Evolutionary conservation across 1,140 invertebrate genomes (phyloP).

Genomic region (Drosophila sechellia): DNA sequence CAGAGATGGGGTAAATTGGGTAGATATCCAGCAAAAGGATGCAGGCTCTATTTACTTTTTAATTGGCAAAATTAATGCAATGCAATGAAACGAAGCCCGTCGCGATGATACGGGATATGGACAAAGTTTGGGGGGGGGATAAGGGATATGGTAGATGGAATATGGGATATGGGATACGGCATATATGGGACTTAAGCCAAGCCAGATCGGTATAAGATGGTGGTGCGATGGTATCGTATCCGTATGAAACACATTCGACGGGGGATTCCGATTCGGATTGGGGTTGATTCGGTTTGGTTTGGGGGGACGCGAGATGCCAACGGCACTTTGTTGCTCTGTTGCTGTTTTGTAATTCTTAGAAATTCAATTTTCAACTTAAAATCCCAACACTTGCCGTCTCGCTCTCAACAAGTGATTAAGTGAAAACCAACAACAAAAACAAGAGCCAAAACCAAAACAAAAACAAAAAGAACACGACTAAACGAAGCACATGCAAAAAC

Average conservation of each 20-base stretch:
- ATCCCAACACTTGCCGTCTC: slow-evolving; percentile 33
- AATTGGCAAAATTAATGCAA: slow-evolving; percentile 83
- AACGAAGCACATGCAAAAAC: slow-evolving; percentile 64
- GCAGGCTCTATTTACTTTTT: slow-evolving; percentile 82
- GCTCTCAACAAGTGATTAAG: slow-evolving; percentile 75
- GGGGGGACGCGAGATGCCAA: slow-evolving; percentile 53
- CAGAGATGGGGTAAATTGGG: slow-evolving; percentile 1
- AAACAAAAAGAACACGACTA: slow-evolving; percentile 15
- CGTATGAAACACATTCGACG: not conserved
- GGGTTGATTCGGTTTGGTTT: slow-evolving; percentile 11
- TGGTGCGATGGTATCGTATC: slow-evolving; percentile 5
- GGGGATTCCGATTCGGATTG: slow-evolving; percentile 16
- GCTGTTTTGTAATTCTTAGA: slow-evolving; percentile 75
- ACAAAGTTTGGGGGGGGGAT: slow-evolving; percentile 1
- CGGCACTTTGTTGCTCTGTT: slow-evolving; percentile 50
- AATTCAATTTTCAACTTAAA: slow-evolving; percentile 82
- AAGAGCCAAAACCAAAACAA: slow-evolving; percentile 23
- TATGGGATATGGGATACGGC: slow-evolving; percentile 2
- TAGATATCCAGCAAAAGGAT: slow-evolving; percentile 49
- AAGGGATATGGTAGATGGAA: slow-evolving; percentile 1
- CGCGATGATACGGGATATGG: slow-evolving; percentile 22
- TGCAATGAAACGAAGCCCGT: slow-evolving; percentile 78
- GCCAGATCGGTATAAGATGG: slow-evolving; percentile 3
- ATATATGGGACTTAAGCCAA: not conserved
- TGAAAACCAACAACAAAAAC: slow-evolving; percentile 63